Percentiles rank a stretch among this genome's conserved stretches.
These are phyloP conservation scores for Hemichromis elongatus DNA, from an alignment of 2,113 vertebrate species.

Conservation along the genomic window DNA sequence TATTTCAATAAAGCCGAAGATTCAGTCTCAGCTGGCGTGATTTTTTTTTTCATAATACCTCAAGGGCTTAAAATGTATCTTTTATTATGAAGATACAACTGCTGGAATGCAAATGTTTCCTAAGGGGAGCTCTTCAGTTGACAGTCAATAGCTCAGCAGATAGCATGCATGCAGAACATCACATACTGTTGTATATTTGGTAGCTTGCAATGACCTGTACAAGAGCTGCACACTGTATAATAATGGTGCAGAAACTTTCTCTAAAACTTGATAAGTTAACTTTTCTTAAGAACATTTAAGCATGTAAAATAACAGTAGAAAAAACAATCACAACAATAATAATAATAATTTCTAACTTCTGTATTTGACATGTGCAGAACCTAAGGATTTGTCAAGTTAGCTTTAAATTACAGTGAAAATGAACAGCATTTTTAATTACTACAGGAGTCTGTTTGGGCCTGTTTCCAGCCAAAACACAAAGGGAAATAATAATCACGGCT, in stretches of 20 bases:
- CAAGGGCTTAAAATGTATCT: too few species aligned
- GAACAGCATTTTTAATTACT: not conserved
- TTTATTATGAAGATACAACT: too few species aligned
- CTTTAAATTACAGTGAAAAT: not conserved
- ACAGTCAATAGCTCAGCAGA: not conserved
- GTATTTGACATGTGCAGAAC: not conserved
- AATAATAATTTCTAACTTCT: not conserved
- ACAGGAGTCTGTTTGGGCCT: not conserved
- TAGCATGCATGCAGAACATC: not conserved
- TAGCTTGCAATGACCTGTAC: not conserved
- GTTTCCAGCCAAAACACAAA: not conserved
- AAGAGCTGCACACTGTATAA: not conserved
- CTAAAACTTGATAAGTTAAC: not conserved
- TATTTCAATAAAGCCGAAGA: not conserved
- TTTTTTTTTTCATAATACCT: not conserved
- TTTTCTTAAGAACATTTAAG: not conserved
- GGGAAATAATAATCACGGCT: not conserved
- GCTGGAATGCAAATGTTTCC: too few species aligned
- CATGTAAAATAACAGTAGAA: not conserved
- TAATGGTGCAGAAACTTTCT: not conserved
- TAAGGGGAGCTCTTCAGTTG: not conserved
- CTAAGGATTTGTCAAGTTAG: not conserved
- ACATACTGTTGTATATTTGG: not conserved
- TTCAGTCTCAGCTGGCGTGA: not conserved
- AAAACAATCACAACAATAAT: fast-evolving